A percentile compares a stretch with the other conserved stretches of the same genome.
These are phyloP conservation scores for Puffinus mauretanicus DNA, from an alignment of 2,113 vertebrate species.

Conservation along the genomic window DNA sequence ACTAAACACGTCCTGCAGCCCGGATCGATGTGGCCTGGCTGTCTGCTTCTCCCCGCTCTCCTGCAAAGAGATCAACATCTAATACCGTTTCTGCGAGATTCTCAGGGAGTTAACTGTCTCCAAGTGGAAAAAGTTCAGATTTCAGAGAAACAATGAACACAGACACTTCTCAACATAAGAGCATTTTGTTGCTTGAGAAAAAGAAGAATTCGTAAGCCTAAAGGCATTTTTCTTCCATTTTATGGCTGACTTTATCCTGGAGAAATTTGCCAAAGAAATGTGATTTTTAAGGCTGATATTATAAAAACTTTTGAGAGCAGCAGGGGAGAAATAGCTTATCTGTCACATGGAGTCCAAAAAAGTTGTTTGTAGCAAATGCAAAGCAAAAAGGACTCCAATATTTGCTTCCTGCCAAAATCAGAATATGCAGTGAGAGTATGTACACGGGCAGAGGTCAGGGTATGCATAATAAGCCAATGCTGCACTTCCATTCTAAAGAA, in stretches of 20 bases:
- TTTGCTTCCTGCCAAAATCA: background rate
- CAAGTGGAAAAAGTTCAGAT: constrained; percentile 57
- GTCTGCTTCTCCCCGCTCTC: background rate
- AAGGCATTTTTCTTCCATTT: constrained; percentile 37
- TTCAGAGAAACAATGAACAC: constrained; percentile 55
- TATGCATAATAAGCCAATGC: background rate
- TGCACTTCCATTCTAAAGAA: background rate
- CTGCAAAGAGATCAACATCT: constrained; percentile 5
- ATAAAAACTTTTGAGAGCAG: background rate
- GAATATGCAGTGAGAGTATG: background rate
- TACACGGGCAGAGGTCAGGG: background rate
- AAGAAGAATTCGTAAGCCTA: background rate
- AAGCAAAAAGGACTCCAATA: background rate
- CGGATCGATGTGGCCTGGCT: background rate
- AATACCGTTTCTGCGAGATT: background rate
- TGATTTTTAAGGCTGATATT: constrained; percentile 20
- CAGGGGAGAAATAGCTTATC: background rate
- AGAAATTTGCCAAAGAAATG: constrained; percentile 32
- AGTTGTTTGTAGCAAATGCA: background rate
- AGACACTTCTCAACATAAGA: constrained; percentile 24
- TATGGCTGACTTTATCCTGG: background rate
- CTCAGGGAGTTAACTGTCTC: constrained; percentile 42
- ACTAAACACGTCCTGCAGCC: background rate
- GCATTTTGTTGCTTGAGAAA: background rate
- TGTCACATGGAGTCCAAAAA: background rate